Evolutionary conservation across 2,113 vertebrate species (phyloP).

Genomic region (Indicator maculatus): DNA sequence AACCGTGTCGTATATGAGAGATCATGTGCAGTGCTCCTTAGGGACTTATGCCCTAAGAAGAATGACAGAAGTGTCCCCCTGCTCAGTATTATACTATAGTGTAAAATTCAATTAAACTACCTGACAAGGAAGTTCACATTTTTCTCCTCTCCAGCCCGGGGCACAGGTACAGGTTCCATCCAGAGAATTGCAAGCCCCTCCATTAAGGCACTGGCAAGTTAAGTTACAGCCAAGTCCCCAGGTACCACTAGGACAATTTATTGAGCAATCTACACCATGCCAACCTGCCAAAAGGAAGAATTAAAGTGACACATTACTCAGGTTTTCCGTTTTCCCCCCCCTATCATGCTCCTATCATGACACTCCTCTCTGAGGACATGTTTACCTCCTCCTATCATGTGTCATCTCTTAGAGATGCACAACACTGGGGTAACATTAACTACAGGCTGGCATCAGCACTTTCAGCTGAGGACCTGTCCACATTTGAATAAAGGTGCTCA

Average conservation of each 20-base stretch:
- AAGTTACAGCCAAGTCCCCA: conserved; percentile 94
- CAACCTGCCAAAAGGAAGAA: conserved; percentile 81
- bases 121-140: conserved; percentile 90
- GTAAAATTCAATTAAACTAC: conserved; percentile 66
- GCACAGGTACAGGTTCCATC: conserved; percentile 91
- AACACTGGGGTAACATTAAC: not conserved
- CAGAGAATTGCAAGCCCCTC: conserved; percentile 88
- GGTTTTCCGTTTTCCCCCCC: not conserved
- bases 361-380: not conserved
- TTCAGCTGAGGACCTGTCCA: not conserved
- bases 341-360: too few species aligned
- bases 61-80: not conserved
- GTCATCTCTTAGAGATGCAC: not conserved
- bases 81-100: not conserved
- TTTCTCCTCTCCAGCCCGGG: conserved; percentile 89
- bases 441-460: not conserved
- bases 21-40: not conserved
- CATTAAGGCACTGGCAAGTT: conserved; percentile 88
- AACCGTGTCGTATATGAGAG: rapidly evolving
- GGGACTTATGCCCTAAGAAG: not conserved
- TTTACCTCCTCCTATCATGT: not conserved
- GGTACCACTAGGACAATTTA: conserved; percentile 91
- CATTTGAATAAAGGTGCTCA: not conserved
- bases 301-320: not conserved
- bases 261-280: conserved; percentile 96